Base-by-base conservation (phyloP, 1,140 invertebrate species). In the Drosophila ogumai region DNA sequence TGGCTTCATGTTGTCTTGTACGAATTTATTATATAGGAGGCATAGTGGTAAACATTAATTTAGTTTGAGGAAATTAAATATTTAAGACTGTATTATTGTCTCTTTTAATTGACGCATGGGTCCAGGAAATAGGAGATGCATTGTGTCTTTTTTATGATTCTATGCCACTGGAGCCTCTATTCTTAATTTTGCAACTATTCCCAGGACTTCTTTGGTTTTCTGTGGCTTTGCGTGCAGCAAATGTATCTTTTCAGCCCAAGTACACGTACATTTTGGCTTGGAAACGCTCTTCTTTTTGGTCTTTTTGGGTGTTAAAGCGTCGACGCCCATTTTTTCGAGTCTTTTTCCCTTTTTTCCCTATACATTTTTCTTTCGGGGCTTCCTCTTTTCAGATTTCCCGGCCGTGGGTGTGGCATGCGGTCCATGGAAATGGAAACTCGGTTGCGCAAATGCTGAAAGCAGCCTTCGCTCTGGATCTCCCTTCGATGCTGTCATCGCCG, bases 401-500 rank as follows among this genome's bases (percentile, higher is more conserved):
- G 44, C 41, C 25, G 63, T 73, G 67, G 54, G 69, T 72, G 66
- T 71, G 66, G 67, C 66, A 59, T 72, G 68, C 54, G 69, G 67
- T 59, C 36, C 54, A 73, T 49, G 68, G 32, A 58, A 72, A 58
- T 49, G 68, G 32, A 58, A 72, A 58, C 69, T 72, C 31, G 44
- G 68, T 72, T 72, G 66, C 66, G 59, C 59, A 67, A 72, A 72
- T 40, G 25, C 17, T 38, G 19, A 67, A 67, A 57, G 56, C 49
- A 57, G 22, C 38, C 46, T 22, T 5, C 19, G 41, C 19, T 38
- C 25, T n/a, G 36, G 40, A 38, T 57, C 19, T 57, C 22, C 73
- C 87, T 81, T 84, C 77, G 74, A 90, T 91, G 71, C 82, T 91
- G 90, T 91, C 90, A 91, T 72, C 90, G 82, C 79, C 41, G 36